Evolutionary conservation across 2,797 vertebrate species (phyloP).

Genomic region (Anolis apletophallus): DNA sequence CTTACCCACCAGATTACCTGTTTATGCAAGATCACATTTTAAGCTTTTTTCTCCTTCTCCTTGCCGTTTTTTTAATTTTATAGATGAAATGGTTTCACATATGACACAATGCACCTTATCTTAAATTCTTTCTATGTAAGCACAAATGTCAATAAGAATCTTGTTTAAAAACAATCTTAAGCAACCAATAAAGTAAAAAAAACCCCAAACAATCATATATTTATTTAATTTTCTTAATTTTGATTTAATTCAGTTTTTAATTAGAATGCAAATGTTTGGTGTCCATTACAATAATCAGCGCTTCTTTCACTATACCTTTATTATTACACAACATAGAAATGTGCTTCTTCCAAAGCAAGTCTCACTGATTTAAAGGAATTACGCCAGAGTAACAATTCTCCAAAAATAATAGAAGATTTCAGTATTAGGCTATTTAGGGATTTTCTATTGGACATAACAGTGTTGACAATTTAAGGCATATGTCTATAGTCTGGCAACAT

Average conservation of each 20-base stretch:
- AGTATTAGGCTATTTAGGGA: background rate
- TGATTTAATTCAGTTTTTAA: background rate
- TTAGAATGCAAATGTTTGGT: background rate
- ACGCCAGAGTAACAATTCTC: background rate
- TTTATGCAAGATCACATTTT: slow-evolving; percentile 30
- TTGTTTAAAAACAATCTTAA: background rate
- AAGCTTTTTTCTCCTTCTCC: background rate
- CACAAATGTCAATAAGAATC: background rate
- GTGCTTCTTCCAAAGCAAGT: background rate
- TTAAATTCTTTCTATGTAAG: background rate
- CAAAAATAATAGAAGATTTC: background rate
- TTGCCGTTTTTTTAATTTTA: background rate
- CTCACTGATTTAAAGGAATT: background rate
- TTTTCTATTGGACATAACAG: background rate
- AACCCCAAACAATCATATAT: too few relatives aligned
- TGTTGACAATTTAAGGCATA: background rate
- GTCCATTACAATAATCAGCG: background rate
- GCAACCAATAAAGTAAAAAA: background rate
- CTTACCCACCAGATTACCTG: background rate
- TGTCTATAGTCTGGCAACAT: background rate
- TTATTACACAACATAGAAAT: background rate
- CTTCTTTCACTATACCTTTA: background rate
- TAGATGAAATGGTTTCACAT: slow-evolving; percentile 4
- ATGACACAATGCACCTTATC: background rate
- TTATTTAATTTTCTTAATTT: too few relatives aligned